These are phyloP conservation scores for Polydrusus tereticollis DNA, from an alignment of 2,888 invertebrate species.

Conservation along the genomic window DNA sequence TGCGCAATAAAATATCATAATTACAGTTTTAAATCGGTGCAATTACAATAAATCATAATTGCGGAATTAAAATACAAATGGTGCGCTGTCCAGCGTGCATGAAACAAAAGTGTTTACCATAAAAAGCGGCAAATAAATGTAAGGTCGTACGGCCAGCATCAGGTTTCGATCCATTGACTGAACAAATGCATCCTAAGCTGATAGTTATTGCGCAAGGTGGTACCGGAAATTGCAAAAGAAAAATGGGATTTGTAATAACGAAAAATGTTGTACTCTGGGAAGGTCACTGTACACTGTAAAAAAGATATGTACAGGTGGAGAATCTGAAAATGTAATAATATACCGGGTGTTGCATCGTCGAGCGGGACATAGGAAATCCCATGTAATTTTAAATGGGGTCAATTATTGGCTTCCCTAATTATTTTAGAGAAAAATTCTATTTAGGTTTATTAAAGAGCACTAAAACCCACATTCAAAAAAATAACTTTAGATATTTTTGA, in stretches of 20 bases:
- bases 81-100: constrained; percentile 21
- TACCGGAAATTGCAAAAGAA: constrained; percentile 10
- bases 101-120: constrained; percentile 34
- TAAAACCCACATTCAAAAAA: too few species aligned
- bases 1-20: constrained; percentile 35
- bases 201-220: constrained; percentile 2
- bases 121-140: constrained; percentile 30
- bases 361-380: too few species aligned
- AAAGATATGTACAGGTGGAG: too few species aligned
- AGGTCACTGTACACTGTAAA: too few species aligned
- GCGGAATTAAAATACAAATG: constrained; percentile 26
- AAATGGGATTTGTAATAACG: not conserved
- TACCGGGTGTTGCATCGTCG: too few species aligned
- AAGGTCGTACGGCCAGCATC: constrained; percentile 31
- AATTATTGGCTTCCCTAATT: too few species aligned
- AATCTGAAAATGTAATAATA: too few species aligned
- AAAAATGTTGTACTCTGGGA: not conserved
- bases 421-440: too few species aligned
- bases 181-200: constrained; percentile 23
- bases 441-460: too few species aligned
- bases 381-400: too few species aligned
- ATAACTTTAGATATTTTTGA: too few species aligned
- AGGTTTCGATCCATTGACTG: constrained; percentile 40
- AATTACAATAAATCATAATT: constrained; percentile 43
- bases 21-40: constrained; percentile 25